These are phyloP conservation scores for Ardeotis arabs DNA, from an alignment of 2,113 vertebrate species.

Conservation along the genomic window DNA sequence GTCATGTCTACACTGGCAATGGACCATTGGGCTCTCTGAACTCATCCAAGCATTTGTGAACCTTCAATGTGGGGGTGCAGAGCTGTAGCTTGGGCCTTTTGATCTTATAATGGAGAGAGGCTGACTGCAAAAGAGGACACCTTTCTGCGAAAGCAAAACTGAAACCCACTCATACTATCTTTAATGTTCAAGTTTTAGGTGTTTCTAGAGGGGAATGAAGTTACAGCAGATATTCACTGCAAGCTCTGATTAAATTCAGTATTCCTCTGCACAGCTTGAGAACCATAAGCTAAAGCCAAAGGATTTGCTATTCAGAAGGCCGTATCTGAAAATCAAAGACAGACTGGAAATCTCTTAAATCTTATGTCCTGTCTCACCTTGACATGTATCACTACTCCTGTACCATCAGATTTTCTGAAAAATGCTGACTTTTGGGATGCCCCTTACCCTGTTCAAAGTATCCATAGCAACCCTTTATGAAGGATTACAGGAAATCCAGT, in stretches of 20 bases:
- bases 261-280: not conserved
- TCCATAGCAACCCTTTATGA: conserved; percentile 54
- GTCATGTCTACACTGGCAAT: not conserved
- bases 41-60: not conserved
- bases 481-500: conserved; percentile 14
- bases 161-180: not conserved
- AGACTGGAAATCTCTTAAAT: conserved; percentile 42
- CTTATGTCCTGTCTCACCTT: conserved; percentile 22
- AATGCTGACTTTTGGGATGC: conserved; percentile 1
- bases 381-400: conserved; percentile 4
- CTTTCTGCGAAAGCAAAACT: not conserved
- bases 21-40: not conserved
- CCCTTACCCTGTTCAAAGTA: conserved; percentile 44
- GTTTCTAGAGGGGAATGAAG: conserved; percentile 6
- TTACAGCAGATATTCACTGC: not conserved
- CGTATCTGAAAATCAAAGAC: conserved; percentile 52
- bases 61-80: not conserved
- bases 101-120: not conserved
- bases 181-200: not conserved
- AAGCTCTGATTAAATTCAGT: conserved; percentile 21
- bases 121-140: not conserved
- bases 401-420: conserved; percentile 34
- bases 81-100: not conserved
- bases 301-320: conserved; percentile 13
- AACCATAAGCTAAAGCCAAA: conserved; percentile 26